phyloP scores from a whole-genome alignment of 1,140 invertebrate genomes.

The Plectrocnemia conspersa region DNA sequence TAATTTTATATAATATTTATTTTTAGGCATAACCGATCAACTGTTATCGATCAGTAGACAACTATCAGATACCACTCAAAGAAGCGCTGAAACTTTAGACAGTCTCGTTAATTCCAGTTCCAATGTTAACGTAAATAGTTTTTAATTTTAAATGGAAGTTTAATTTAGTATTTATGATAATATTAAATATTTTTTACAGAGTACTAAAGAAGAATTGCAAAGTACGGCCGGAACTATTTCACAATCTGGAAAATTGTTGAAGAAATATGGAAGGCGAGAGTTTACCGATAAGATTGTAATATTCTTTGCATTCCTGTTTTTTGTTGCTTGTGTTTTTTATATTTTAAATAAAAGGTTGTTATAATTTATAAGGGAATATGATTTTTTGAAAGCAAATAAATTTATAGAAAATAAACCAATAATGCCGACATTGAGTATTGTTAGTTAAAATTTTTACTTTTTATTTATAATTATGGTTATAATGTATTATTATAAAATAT shows the following conservation, averaged over 20 bases:
- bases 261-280: conserved; percentile 90
- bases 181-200: conserved; percentile 46
- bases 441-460: no score
- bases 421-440: no score
- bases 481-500: no score
- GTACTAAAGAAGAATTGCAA: conserved; percentile 79
- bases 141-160: conserved; percentile 19
- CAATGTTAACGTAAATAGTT: conserved; percentile 43
- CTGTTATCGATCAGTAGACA: conserved; percentile 77
- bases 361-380: conserved; percentile 41
- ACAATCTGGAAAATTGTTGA: conserved; percentile 84
- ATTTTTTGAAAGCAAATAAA: no score
- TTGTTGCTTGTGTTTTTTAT: conserved; percentile 85
- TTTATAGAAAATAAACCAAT: no score
- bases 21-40: conserved; percentile 71
- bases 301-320: conserved; percentile 86
- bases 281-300: conserved; percentile 92
- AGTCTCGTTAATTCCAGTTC: conserved; percentile 68
- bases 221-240: conserved; percentile 80
- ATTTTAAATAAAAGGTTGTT: conserved; percentile 87
- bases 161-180: conserved; percentile 10
- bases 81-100: conserved; percentile 78
- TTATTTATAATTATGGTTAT: no score
- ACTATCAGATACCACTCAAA: conserved; percentile 79
- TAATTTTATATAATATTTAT: background rate